Conservation (phyloP, 2,113 vertebrate genomes). For the Motacilla tschutschensis region DNA sequence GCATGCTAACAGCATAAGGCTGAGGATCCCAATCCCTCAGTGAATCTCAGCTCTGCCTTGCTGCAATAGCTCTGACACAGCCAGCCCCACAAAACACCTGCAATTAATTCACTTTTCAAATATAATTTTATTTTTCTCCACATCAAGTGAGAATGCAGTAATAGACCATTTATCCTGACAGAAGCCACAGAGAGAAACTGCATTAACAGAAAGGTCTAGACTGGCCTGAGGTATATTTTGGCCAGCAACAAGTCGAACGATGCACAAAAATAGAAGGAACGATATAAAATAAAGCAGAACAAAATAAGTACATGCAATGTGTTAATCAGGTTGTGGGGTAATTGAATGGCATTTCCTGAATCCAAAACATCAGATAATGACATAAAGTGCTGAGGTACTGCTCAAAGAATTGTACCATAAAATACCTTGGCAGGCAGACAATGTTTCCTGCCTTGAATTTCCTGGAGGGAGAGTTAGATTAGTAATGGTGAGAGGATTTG, state of each 20-base stretch:
- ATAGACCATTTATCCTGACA: not conserved
- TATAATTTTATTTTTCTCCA: not conserved
- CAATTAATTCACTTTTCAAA: slow-evolving; percentile 11
- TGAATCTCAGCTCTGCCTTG: not conserved
- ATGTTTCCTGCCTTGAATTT: slow-evolving; percentile 45
- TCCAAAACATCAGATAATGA: slow-evolving; percentile 30
- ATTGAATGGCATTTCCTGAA: slow-evolving; percentile 42
- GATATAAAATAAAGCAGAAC: slow-evolving; percentile 7
- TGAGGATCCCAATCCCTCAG: not conserved
- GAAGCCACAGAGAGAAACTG: slow-evolving; percentile 6
- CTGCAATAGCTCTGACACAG: not conserved
- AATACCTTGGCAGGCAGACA: slow-evolving; percentile 35
- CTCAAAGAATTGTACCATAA: slow-evolving; percentile 42
- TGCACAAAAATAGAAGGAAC: not conserved
- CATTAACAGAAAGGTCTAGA: slow-evolving; percentile 30
- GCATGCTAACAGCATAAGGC: not conserved
- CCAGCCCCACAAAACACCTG: not conserved
- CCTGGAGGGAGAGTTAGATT: slow-evolving; percentile 59
- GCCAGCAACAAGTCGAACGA: slow-evolving; percentile 25
- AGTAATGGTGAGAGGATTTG: slow-evolving; percentile 51
- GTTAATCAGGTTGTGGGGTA: slow-evolving; percentile 26
- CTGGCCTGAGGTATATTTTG: slow-evolving; percentile 23
- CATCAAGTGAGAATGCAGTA: not conserved
- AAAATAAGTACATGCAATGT: not conserved
- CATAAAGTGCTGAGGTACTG: not conserved